A percentile compares a stretch with the other conserved stretches of the same genome.
These are phyloP conservation scores for Danio aesculapii DNA, from an alignment of 2,797 vertebrate genomes.

Conservation along the genomic window DNA sequence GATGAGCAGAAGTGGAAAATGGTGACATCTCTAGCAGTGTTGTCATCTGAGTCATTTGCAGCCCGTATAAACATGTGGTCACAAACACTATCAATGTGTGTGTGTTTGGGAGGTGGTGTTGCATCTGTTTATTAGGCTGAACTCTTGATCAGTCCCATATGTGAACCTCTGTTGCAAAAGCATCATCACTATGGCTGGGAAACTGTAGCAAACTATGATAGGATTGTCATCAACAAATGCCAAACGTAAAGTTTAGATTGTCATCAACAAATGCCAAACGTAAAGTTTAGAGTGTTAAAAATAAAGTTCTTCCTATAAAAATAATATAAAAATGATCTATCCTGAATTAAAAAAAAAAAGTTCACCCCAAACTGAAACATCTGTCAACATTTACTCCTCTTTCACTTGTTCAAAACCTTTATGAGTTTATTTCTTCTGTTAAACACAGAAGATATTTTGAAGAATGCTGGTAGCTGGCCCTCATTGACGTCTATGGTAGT, in stretches of 20 bases:
- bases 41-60: neutral
- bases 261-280: neutral
- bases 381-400: no score
- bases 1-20: neutral
- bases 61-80: neutral
- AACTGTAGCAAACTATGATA: neutral
- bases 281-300: neutral
- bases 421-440: no score
- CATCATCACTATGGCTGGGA: slow-evolving; percentile 7
- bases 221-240: neutral
- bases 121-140: slow-evolving; percentile 18
- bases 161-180: slow-evolving; percentile 8
- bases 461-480: no score
- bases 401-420: no score
- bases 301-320: neutral
- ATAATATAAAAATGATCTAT: neutral
- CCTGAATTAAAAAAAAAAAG: neutral
- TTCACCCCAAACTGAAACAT: no score
- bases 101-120: neutral
- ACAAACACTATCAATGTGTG: neutral
- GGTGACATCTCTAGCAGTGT: neutral
- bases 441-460: no score
- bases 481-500: no score
- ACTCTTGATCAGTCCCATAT: slow-evolving; percentile 30
- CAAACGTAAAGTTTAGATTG: neutral